Evolutionary conservation across 2,797 vertebrate genomes (phyloP).

Genomic region (Corythornis leucogaster): DNA sequence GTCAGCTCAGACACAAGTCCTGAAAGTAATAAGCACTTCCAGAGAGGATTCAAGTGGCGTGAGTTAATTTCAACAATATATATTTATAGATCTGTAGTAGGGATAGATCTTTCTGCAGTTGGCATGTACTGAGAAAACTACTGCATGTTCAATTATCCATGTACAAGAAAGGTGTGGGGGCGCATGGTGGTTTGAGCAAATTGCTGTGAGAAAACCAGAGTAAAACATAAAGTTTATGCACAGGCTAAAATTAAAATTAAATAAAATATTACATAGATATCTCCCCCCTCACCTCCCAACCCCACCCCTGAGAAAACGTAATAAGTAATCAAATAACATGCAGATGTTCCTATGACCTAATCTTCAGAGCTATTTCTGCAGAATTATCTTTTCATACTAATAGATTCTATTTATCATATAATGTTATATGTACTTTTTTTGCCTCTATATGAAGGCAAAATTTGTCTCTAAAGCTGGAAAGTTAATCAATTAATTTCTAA

Average conservation of each 20-base stretch:
- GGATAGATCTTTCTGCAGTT: background rate
- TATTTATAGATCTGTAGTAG: background rate
- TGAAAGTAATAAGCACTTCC: background rate
- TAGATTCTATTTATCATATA: constrained; percentile 58
- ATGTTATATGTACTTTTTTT: constrained; percentile 34
- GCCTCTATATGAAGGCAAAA: constrained; percentile 19
- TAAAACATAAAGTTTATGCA: background rate
- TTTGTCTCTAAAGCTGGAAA: constrained; percentile 43
- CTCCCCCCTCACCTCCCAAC: too few relatives aligned
- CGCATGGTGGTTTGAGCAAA: background rate
- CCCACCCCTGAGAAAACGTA: background rate
- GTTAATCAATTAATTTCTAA: constrained; percentile 18
- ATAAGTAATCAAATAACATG: constrained; percentile 18
- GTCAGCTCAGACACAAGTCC: background rate
- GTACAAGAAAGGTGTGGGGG: background rate
- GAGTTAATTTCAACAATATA: background rate
- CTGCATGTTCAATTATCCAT: background rate
- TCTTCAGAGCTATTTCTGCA: constrained; percentile 42
- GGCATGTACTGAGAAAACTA: background rate
- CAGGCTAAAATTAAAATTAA: background rate
- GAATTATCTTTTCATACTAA: constrained; percentile 67
- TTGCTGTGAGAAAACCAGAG: background rate
- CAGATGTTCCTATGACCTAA: constrained; percentile 44
- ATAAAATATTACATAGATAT: too few relatives aligned
- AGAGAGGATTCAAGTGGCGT: background rate